Evolutionary conservation across 2,888 invertebrate genomes (phyloP).

Genomic region (Selenia dentaria): DNA sequence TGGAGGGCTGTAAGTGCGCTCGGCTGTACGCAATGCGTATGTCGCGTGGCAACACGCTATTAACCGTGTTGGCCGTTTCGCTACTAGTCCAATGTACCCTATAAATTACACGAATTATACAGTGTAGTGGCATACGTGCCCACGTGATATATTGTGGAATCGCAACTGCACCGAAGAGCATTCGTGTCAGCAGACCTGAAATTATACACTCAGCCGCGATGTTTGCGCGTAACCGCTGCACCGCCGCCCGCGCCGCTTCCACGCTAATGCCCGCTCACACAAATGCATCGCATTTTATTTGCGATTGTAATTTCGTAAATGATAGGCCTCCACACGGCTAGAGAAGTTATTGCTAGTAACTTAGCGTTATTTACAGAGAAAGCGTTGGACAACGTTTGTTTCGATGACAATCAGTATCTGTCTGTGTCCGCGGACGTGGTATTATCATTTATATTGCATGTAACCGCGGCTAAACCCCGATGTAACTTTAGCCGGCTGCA

Average conservation of each 20-base stretch:
- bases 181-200: slow-evolving; percentile 74
- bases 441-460: slow-evolving; percentile 68
- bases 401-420: slow-evolving; percentile 76
- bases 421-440: slow-evolving; percentile 63
- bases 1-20: slow-evolving; percentile 36
- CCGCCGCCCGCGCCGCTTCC: slow-evolving; percentile 21
- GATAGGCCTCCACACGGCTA: slow-evolving; percentile 67
- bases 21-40: slow-evolving; percentile 55
- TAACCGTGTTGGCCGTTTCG: slow-evolving; percentile 63
- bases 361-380: slow-evolving; percentile 64
- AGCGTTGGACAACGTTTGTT: slow-evolving; percentile 63
- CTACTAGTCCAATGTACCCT: slow-evolving; percentile 69
- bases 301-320: slow-evolving; percentile 75
- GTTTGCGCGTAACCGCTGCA: slow-evolving; percentile 56
- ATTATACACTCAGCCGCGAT: slow-evolving; percentile 72
- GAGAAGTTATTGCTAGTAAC: slow-evolving; percentile 65
- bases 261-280: slow-evolving; percentile 60
- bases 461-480: slow-evolving; percentile 48
- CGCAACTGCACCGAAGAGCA: slow-evolving; percentile 56
- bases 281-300: slow-evolving; percentile 61
- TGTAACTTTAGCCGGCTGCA: slow-evolving; percentile 50
- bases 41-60: slow-evolving; percentile 81
- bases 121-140: slow-evolving; percentile 63
- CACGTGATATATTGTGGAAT: slow-evolving; percentile 79
- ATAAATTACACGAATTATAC: slow-evolving; percentile 84